Conservation (phyloP, 2,797 vertebrate genomes). For the Smutsia gigantea region DNA sequence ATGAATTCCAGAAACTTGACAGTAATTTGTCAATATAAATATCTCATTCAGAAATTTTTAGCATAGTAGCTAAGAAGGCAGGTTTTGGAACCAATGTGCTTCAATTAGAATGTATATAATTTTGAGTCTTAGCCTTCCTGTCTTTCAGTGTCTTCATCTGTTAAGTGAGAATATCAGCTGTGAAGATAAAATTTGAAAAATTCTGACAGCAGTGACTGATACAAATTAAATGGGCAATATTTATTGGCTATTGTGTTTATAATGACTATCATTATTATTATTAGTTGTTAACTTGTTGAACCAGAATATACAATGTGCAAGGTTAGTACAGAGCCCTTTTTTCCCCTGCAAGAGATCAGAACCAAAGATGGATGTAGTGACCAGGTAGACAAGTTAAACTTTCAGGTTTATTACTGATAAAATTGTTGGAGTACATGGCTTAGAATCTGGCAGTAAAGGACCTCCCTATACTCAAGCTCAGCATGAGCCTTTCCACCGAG, state of each 20-base stretch:
- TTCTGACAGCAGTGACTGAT: not conserved
- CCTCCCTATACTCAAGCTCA: not conserved
- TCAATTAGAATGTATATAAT: not conserved
- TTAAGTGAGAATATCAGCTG: not conserved
- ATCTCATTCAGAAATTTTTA: not conserved
- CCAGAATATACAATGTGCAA: not conserved
- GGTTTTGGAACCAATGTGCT: not conserved
- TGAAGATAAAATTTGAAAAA: slow-evolving; percentile 11
- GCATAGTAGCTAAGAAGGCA: not conserved
- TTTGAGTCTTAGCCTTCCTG: not conserved
- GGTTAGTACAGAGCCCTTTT: not conserved
- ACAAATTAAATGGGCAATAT: not conserved
- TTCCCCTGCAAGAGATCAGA: not conserved
- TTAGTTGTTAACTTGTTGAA: not conserved
- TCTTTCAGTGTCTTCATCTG: not conserved
- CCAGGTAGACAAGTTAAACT: not conserved
- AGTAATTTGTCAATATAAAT: not conserved
- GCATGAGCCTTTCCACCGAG: not conserved
- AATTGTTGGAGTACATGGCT: not conserved
- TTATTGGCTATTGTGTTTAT: not conserved
- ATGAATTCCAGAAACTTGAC: not conserved
- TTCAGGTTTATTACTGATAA: not conserved
- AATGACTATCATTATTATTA: not conserved
- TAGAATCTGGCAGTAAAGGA: not conserved
- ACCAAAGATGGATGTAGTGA: not conserved